Conservation (phyloP, 2,888 invertebrate genomes). For the Limulus polyphemus region DNA sequence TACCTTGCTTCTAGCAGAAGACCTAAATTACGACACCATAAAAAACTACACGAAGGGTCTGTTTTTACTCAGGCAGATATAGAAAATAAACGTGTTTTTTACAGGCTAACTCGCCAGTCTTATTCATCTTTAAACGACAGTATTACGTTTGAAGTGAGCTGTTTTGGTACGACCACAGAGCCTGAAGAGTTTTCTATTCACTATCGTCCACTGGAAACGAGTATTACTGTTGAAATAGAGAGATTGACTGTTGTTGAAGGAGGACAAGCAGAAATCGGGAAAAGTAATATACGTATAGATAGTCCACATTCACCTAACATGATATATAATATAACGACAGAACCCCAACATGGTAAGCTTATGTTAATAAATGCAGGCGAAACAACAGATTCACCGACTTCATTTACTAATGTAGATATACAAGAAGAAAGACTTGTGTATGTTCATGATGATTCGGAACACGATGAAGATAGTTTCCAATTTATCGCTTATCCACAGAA, state of each 20-base stretch:
- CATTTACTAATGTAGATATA: slow-evolving; percentile 61
- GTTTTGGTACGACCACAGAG: slow-evolving; percentile 30
- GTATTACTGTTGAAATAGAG: slow-evolving; percentile 45
- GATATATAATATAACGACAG: slow-evolving; percentile 59
- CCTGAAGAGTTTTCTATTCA: slow-evolving; percentile 35
- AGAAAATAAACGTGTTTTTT: slow-evolving; percentile 48
- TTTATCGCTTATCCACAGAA: slow-evolving; percentile 38
- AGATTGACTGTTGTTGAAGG: slow-evolving; percentile 72
- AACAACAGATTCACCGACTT: slow-evolving; percentile 40
- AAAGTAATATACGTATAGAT: slow-evolving; percentile 55
- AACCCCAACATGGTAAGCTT: slow-evolving; percentile 65
- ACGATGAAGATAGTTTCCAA: slow-evolving; percentile 46
- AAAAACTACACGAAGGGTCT: slow-evolving; percentile 41
- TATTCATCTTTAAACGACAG: slow-evolving; percentile 66
- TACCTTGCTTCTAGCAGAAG: slow-evolving; percentile 15
- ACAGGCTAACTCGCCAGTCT: slow-evolving; percentile 57
- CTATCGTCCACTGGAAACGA: slow-evolving; percentile 37
- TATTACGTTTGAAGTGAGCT: slow-evolving; percentile 57
- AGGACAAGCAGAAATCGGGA: slow-evolving; percentile 54
- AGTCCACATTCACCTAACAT: slow-evolving; percentile 52
- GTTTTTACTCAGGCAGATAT: slow-evolving; percentile 68
- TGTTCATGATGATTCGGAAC: slow-evolving; percentile 85
- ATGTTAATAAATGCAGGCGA: slow-evolving; percentile 39
- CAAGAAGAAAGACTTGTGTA: slow-evolving; percentile 65
- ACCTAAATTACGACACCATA: slow-evolving; percentile 10